phyloP scores from a whole-genome alignment of 2,888 invertebrate genomes.

The Gasteruption jaculator region DNA sequence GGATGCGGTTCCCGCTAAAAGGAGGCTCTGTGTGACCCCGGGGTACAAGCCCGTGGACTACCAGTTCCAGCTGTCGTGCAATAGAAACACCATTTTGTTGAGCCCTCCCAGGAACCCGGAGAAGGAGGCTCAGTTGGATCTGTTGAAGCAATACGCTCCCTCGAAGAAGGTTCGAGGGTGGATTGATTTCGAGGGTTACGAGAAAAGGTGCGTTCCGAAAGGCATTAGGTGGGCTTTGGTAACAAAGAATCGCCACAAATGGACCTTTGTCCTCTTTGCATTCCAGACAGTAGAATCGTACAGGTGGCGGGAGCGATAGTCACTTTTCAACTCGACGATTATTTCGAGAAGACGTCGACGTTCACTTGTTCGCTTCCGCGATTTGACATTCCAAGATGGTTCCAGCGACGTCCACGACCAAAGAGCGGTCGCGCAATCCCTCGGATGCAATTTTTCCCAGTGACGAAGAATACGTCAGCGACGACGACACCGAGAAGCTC shows the following conservation, averaged over 20 bases:
- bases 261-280: background rate
- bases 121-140: constrained; percentile 24
- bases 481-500: constrained; percentile 27
- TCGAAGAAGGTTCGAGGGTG: constrained; percentile 30
- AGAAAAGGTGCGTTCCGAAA: constrained; percentile 21
- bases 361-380: no score
- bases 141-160: constrained; percentile 30
- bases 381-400: no score
- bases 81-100: constrained; percentile 30
- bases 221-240: background rate
- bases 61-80: constrained; percentile 26
- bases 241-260: background rate
- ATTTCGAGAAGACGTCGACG: no score
- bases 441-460: constrained; percentile 6
- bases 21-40: constrained; percentile 54
- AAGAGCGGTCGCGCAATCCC: no score
- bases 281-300: no score
- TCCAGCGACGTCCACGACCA: no score
- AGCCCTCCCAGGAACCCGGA: constrained; percentile 25
- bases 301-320: no score
- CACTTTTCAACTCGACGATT: no score
- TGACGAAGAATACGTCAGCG: constrained; percentile 7
- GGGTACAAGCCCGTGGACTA: constrained; percentile 44
- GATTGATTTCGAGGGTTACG: constrained; percentile 35
- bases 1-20: constrained; percentile 49